Evolutionary conservation across 2,113 vertebrate genomes (phyloP).

Genomic region (Podocnemis expansa): DNA sequence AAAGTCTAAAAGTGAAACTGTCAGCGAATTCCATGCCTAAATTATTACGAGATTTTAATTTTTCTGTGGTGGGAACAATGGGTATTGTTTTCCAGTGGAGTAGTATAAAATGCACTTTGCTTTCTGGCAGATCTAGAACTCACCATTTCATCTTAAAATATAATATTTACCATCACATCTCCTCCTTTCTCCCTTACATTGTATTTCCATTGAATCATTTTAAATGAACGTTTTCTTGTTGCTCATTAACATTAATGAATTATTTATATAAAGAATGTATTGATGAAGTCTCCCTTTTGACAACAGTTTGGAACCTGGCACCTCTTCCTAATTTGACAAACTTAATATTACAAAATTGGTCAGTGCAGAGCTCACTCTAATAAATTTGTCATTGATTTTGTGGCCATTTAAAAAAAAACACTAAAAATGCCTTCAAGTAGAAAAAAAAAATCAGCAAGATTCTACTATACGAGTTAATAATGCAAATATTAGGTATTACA

Average conservation of each 20-base stretch:
- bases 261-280: conserved; percentile 42
- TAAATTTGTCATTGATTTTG: conserved; percentile 9
- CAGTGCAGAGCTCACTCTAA: neutral
- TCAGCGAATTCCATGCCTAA: conserved; percentile 76
- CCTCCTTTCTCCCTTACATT: neutral
- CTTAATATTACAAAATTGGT: conserved; percentile 34
- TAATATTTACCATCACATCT: conserved; percentile 15
- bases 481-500: neutral
- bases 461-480: conserved; percentile 21
- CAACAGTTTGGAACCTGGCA: neutral
- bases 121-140: conserved; percentile 31
- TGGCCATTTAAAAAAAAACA: neutral
- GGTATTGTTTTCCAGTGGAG: conserved; percentile 63
- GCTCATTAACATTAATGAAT: conserved; percentile 33
- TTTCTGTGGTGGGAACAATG: conserved; percentile 69
- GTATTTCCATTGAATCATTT: conserved; percentile 19
- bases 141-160: conserved; percentile 43
- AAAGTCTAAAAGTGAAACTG: conserved; percentile 80
- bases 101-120: neutral
- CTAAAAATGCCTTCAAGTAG: neutral
- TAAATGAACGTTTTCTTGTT: conserved; percentile 43
- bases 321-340: conserved; percentile 5
- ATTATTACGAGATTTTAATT: conserved; percentile 79
- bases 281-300: conserved; percentile 36
- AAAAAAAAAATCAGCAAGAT: conserved; percentile 11